Conservation (phyloP, 2,113 vertebrate species). For the Neomonachus schauinslandi region DNA sequence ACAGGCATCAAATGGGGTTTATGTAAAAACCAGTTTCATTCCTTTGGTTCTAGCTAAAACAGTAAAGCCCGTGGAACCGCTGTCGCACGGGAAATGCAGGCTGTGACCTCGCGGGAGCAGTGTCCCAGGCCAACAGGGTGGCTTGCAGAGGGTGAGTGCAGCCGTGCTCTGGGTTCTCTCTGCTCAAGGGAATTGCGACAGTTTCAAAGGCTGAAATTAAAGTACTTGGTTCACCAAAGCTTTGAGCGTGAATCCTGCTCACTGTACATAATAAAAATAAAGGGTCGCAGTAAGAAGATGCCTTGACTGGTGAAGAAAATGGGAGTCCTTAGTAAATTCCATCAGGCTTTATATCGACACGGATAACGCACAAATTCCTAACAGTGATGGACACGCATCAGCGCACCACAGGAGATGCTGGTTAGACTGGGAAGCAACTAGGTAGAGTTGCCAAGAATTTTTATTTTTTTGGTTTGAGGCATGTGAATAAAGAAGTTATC, state of each 20-base stretch:
- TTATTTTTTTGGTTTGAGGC: background rate
- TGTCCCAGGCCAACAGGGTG: background rate
- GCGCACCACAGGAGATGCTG: too few species aligned
- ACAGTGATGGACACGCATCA: background rate
- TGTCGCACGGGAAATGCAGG: background rate
- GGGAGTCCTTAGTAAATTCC: background rate
- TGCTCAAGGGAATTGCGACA: background rate
- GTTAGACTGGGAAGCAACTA: background rate
- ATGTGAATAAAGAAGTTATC: background rate
- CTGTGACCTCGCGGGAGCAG: background rate
- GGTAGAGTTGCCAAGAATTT: background rate
- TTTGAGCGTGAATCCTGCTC: background rate
- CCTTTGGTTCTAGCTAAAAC: background rate
- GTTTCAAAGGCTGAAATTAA: background rate
- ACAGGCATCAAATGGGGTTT: background rate
- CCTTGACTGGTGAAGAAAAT: background rate
- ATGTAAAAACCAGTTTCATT: background rate
- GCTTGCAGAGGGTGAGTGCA: background rate
- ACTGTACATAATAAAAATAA: background rate
- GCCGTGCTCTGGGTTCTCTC: background rate
- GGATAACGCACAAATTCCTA: background rate
- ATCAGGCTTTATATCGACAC: fast-evolving
- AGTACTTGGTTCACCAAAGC: background rate
- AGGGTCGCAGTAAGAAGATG: background rate
- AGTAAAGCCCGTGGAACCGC: background rate